phyloP scores from a whole-genome alignment of 2,797 vertebrate genomes.

The Periparus ater region DNA sequence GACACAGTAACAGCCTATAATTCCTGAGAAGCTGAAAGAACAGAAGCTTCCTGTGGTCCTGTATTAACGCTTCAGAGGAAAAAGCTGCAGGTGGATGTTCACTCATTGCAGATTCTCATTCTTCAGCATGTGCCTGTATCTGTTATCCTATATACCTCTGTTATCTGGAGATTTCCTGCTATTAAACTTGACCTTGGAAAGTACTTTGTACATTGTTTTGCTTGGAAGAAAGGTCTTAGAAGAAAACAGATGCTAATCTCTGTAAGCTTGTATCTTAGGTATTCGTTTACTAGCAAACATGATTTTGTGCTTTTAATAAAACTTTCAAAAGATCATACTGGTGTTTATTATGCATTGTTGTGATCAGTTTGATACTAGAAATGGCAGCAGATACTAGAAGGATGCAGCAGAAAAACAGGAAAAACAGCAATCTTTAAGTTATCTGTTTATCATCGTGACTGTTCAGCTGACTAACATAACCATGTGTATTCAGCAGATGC shows the following conservation, averaged over 20 bases:
- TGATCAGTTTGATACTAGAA: neutral
- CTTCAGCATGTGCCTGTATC: slow-evolving; percentile 26
- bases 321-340: neutral
- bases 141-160: slow-evolving; percentile 44
- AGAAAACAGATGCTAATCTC: slow-evolving; percentile 36
- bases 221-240: slow-evolving; percentile 25
- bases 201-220: neutral
- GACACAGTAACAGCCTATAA: slow-evolving; percentile 7
- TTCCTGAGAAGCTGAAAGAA: slow-evolving; percentile 53
- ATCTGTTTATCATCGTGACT: neutral
- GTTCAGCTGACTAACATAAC: neutral
- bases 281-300: neutral
- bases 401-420: neutral
- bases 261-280: neutral
- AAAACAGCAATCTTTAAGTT: neutral
- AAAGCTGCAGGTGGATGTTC: slow-evolving; percentile 55
- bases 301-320: slow-evolving; percentile 15
- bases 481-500: neutral
- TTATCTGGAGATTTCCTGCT: slow-evolving; percentile 53
- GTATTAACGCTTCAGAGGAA: slow-evolving; percentile 35
- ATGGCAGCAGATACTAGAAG: neutral
- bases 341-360: neutral
- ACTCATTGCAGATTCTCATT: slow-evolving; percentile 48
- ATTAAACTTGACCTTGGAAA: slow-evolving; percentile 63
- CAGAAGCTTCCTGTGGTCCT: slow-evolving; percentile 52